Base-by-base conservation (phyloP, 2,888 invertebrate species). In the Harmothoe impar region DNA sequence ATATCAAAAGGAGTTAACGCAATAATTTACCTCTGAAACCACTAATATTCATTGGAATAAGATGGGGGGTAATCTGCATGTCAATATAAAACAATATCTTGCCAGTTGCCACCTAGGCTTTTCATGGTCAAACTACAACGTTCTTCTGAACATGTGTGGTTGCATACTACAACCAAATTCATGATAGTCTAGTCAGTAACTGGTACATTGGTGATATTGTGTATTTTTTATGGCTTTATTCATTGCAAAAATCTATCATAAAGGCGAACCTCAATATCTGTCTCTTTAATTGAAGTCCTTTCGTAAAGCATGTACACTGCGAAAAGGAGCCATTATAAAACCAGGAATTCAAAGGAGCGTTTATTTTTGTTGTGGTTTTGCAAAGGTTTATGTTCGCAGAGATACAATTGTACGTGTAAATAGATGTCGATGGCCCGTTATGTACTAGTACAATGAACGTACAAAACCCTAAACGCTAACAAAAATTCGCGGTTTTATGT, bases 311-410 rank as follows among this genome's bases (percentile, higher is more conserved):
- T 62, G 15, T 62, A 62, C 15, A 10, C 43, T 43, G 43, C 10
- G 43, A 62, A 62, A 62, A 20, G n/a, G 20, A 62, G 20, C 20
- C 62, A 62, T 62, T 62, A 62, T 72, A 25, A 72, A 72, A 15
- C 29, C 29, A 25, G 15, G 72, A 72, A 72, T 72, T 72, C 15
- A 29, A 72, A 15, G 7, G 72, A 72, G 72, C 72, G 72, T 72
- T 72, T 72, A 72, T 29, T 72, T 77, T 77, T 77, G 77, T 77
- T 29, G 77, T 77, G 77, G 77, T 29, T 25, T 77, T 77, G 77
- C 31, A 29, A 77, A 31, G 17, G 5, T 77, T 77, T 25, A 31
- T 17, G 77, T 77, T 77, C 17, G 17, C 25, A 31, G 25, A 31
- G 77, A 43, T 43, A 7, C 0, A 81, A 43, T 81, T 35, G 81